A percentile compares a stretch with the other conserved stretches of the same genome.
phyloP scores from a whole-genome alignment of 2,797 vertebrate species.

The Intellagama lesueurii region DNA sequence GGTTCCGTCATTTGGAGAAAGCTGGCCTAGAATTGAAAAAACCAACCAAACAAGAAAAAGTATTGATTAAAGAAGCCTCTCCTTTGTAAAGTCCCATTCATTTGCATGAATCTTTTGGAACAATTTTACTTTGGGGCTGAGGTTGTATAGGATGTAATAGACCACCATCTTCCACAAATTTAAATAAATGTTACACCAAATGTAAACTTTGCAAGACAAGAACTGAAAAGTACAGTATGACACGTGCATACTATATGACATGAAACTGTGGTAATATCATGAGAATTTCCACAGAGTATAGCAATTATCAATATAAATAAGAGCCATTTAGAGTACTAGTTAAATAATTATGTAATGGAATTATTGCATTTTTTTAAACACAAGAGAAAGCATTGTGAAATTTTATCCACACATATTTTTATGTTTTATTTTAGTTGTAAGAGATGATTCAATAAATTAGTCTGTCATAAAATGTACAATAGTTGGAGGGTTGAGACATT shows the following conservation, averaged over 20 bases:
- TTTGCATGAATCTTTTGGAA: background rate
- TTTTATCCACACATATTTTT: slow-evolving; percentile 35
- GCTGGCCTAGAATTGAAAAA: too few relatives aligned
- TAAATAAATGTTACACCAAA: background rate
- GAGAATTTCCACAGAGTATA: slow-evolving; percentile 19
- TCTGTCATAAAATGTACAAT: slow-evolving; percentile 22
- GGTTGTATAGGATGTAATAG: background rate
- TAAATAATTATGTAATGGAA: background rate
- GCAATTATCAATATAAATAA: slow-evolving; percentile 18
- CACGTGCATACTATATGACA: background rate
- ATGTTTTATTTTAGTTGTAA: slow-evolving; percentile 12
- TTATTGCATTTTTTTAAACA: slow-evolving; percentile 12
- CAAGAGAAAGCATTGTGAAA: slow-evolving; percentile 8
- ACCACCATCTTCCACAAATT: background rate
- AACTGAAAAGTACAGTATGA: background rate
- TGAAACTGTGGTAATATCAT: slow-evolving; percentile 30
- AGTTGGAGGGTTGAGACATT: background rate
- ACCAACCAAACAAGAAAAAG: too few relatives aligned
- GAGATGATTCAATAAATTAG: background rate
- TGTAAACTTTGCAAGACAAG: background rate
- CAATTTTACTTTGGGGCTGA: background rate
- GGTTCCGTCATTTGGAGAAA: too few relatives aligned
- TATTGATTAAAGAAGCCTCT: background rate
- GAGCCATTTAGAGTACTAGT: slow-evolving; percentile 30
- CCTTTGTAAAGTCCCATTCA: background rate